phyloP scores from a whole-genome alignment of 2,888 invertebrate species.

The Eledone cirrhosa region DNA sequence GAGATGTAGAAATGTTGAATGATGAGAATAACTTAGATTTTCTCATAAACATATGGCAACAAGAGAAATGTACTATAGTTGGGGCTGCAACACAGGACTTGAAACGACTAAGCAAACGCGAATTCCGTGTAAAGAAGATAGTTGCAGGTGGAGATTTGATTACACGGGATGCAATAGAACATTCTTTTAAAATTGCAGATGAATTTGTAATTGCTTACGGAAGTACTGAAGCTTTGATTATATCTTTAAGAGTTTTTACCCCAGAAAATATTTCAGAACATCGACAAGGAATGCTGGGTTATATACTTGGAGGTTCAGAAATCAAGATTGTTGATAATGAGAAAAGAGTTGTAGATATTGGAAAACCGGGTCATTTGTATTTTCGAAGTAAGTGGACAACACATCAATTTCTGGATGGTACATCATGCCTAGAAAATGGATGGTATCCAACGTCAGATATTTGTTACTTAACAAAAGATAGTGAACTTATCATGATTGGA shows the following conservation, averaged over 20 bases:
- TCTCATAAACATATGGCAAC: background rate
- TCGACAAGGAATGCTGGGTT: background rate
- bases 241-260: background rate
- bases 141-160: background rate
- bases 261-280: background rate
- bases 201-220: background rate
- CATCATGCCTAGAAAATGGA: background rate
- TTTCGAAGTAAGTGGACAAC: background rate
- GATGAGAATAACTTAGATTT: background rate
- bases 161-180: background rate
- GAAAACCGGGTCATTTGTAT: background rate
- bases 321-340: background rate
- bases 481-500: background rate
- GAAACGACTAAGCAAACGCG: background rate
- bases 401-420: too few species aligned
- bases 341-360: background rate
- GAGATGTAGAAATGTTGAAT: background rate
- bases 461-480: background rate
- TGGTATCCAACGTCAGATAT: background rate
- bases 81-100: background rate
- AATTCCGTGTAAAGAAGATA: background rate
- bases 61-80: background rate
- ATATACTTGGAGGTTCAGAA: background rate
- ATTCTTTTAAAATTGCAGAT: background rate
- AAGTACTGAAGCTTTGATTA: background rate